These are phyloP conservation scores for Ambastaia sidthimunki DNA, from an alignment of 2,797 vertebrate species.

Conservation along the genomic window DNA sequence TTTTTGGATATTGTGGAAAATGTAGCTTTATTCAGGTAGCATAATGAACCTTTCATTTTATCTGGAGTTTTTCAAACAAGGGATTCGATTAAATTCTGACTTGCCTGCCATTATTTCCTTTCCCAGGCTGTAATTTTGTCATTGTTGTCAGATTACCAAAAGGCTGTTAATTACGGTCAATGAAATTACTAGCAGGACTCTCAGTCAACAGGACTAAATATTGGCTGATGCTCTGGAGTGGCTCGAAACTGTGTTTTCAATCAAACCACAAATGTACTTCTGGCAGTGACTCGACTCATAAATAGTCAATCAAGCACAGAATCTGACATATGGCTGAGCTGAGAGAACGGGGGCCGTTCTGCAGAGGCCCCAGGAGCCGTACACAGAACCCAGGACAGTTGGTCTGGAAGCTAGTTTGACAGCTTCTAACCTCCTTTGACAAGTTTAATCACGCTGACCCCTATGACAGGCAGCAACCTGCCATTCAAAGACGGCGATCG, in stretches of 20 bases:
- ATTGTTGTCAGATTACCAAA: conserved; percentile 14
- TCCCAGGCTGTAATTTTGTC: background rate
- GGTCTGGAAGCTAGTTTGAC: conserved; percentile 61
- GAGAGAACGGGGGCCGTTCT: conserved; percentile 46
- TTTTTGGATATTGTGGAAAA: background rate
- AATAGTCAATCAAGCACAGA: conserved; percentile 49
- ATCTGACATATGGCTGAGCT: conserved; percentile 44
- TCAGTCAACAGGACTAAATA: conserved; percentile 7
- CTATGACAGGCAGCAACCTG: conserved; percentile 62
- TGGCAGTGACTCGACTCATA: conserved; percentile 23
- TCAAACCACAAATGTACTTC: conserved; percentile 35
- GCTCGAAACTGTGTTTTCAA: conserved; percentile 29
- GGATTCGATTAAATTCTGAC: background rate
- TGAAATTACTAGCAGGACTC: background rate
- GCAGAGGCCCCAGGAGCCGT: conserved; percentile 34
- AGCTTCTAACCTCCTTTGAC: conserved; percentile 67
- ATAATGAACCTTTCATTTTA: background rate
- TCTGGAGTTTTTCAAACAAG: background rate
- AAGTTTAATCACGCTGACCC: conserved; percentile 60
- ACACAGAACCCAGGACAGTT: conserved; percentile 66
- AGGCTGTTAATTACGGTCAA: conserved; percentile 3
- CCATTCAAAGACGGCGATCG: conserved; percentile 63
- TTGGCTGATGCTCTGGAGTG: background rate
- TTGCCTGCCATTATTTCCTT: background rate
- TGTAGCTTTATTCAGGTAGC: background rate